Percentiles rank a stretch among this genome's conserved stretches.
These are phyloP conservation scores for Drosophila maculinotata DNA, from an alignment of 2,888 invertebrate species.

Conservation along the genomic window DNA sequence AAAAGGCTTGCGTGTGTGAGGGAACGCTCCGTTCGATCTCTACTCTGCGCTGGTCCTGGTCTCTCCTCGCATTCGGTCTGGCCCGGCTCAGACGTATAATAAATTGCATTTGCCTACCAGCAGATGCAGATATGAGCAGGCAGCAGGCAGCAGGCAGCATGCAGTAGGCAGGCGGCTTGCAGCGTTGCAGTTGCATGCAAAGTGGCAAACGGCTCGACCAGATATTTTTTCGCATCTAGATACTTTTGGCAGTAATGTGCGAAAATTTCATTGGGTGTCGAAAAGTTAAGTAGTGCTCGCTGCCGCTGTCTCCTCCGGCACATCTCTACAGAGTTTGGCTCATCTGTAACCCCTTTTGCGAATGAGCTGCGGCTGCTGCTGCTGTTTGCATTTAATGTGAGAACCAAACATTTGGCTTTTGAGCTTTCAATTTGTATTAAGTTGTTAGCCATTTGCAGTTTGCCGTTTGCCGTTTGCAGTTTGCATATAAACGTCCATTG, in stretches of 20 bases:
- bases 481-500: conserved; percentile 35
- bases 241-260: conserved; percentile 84
- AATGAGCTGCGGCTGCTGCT: conserved; percentile 31
- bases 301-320: conserved; percentile 54
- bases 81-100: conserved; percentile 77
- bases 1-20: conserved; percentile 76
- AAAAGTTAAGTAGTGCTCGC: conserved; percentile 82
- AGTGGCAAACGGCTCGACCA: conserved; percentile 48
- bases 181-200: conserved; percentile 65
- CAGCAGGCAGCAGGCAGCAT: conserved; percentile 23
- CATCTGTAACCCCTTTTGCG: conserved; percentile 7
- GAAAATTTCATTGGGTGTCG: conserved; percentile 83
- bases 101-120: conserved; percentile 78
- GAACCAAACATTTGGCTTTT: conserved; percentile 80
- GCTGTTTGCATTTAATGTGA: conserved; percentile 74
- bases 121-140: conserved; percentile 52
- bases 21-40: conserved; percentile 31
- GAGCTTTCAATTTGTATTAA: conserved; percentile 81
- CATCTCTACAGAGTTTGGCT: conserved; percentile 8
- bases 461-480: conserved; percentile 58
- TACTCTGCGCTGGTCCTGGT: conserved; percentile 6
- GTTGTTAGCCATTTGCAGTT: conserved; percentile 58
- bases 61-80: conserved; percentile 36
- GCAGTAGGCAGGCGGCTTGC: conserved; percentile 29
- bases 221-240: conserved; percentile 80